These are phyloP conservation scores for Nixonia krombeini DNA, from an alignment of 1,140 invertebrate species.

Conservation along the genomic window DNA sequence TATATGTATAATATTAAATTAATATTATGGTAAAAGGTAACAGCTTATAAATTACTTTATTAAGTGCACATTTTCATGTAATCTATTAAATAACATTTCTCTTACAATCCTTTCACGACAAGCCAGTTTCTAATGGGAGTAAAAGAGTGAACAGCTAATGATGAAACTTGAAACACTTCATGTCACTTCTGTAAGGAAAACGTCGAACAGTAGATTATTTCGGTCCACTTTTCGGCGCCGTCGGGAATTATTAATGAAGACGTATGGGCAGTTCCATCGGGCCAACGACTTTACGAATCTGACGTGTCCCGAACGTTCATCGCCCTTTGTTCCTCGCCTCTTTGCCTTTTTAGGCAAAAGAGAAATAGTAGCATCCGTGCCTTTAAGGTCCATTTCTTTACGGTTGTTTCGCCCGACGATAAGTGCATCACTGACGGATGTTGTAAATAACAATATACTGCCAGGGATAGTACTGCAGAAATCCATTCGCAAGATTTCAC, in stretches of 20 bases:
- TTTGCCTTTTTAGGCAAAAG: conserved; percentile 11
- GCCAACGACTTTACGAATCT: conserved; percentile 36
- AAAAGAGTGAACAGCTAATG: too few species aligned
- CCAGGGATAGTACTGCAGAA: neutral
- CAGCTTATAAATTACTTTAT: neutral
- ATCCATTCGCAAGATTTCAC: conserved; percentile 8
- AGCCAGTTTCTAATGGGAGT: too few species aligned
- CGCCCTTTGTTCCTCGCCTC: conserved; percentile 4
- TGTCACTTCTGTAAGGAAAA: conserved; percentile 26
- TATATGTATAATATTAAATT: neutral
- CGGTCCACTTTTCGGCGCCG: conserved; percentile 27
- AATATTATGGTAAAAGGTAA: neutral
- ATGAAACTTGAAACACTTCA: neutral
- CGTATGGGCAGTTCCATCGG: conserved; percentile 23
- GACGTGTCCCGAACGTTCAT: conserved; percentile 29
- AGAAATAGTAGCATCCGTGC: conserved; percentile 1
- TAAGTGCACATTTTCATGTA: too few species aligned
- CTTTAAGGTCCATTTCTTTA: conserved; percentile 1
- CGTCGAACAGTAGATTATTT: conserved; percentile 38
- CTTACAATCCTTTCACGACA: too few species aligned
- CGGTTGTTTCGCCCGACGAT: neutral
- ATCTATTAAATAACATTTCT: too few species aligned
- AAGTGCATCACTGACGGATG: neutral
- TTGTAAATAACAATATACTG: conserved; percentile 16
- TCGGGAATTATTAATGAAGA: conserved; percentile 37